These are phyloP conservation scores for Oasisia sp. DNA, from an alignment of 2,888 invertebrate genomes.

Conservation along the genomic window DNA sequence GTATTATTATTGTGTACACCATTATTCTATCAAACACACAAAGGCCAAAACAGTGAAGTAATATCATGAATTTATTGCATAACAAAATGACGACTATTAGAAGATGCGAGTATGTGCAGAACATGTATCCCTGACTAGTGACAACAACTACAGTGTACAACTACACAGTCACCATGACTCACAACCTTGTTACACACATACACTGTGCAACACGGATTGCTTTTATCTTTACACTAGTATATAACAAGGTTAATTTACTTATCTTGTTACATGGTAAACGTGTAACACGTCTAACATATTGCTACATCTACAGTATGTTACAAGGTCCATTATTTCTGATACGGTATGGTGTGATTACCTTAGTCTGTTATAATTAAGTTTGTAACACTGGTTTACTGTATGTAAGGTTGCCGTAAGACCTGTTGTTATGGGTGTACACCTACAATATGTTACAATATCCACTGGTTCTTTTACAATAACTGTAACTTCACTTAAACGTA, in stretches of 20 bases:
- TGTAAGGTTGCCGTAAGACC: not conserved
- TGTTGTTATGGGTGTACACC: not conserved
- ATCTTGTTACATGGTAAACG: not conserved
- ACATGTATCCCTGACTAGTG: not conserved
- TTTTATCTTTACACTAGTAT: not conserved
- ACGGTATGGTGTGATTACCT: not conserved
- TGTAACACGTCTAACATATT: not conserved
- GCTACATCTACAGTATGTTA: not conserved
- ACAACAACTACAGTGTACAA: not conserved
- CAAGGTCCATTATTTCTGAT: not conserved
- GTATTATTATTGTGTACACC: too few relatives aligned
- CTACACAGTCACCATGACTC: not conserved
- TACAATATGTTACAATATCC: not conserved
- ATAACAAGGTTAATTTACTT: too few relatives aligned
- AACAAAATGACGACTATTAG: not conserved
- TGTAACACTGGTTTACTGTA: not conserved
- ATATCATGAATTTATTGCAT: slow-evolving; percentile 8
- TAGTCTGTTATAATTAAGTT: not conserved
- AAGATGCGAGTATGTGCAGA: not conserved
- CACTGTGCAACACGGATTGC: not conserved
- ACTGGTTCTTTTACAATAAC: not conserved
- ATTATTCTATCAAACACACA: not conserved
- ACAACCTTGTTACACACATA: not conserved
- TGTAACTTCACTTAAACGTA: not conserved
- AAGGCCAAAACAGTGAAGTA: not conserved